Evolutionary conservation across 35 echinoderm and acorn worm species (phyloP).

Genomic region (Ptychodera flava): DNA sequence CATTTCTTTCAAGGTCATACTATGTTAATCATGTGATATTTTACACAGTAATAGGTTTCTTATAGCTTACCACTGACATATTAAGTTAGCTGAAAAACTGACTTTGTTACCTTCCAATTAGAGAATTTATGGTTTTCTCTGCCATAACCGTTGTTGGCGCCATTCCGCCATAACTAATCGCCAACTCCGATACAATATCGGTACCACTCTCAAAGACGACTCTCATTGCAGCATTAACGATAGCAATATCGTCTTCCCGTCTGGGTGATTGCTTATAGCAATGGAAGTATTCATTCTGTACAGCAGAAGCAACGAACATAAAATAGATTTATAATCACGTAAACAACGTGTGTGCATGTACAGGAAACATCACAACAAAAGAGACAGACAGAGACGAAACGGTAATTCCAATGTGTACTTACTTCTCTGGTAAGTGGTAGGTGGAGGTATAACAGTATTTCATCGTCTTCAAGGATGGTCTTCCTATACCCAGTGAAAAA

Average conservation of each 20-base stretch:
- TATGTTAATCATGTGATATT: no score
- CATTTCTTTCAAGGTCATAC: no score
- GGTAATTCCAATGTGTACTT: background rate
- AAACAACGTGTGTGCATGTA: no score
- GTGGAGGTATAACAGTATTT: conserved; percentile 47
- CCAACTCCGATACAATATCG: conserved; percentile 30
- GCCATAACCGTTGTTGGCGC: conserved; percentile 78
- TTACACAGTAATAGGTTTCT: no score
- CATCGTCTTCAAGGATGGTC: conserved; percentile 44
- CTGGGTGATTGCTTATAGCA: conserved; percentile 80
- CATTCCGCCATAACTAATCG: conserved; percentile 64
- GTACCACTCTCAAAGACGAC: conserved; percentile 39
- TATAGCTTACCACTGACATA: no score
- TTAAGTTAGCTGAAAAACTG: no score
- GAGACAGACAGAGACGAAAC: no score
- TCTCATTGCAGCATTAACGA: conserved; percentile 85
- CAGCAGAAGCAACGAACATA: background rate
- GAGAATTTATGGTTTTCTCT: conserved; percentile 36
- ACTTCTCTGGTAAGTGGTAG: conserved; percentile 72
- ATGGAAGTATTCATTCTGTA: conserved; percentile 67
- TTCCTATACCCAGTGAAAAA: conserved; percentile 82
- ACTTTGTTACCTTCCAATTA: conserved; percentile 38
- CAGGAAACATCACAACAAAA: no score
- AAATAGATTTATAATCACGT: background rate
- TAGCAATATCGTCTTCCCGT: conserved; percentile 80